Evolutionary conservation across 2,888 invertebrate genomes (phyloP).

Genomic region (Drosophila limbata): DNA sequence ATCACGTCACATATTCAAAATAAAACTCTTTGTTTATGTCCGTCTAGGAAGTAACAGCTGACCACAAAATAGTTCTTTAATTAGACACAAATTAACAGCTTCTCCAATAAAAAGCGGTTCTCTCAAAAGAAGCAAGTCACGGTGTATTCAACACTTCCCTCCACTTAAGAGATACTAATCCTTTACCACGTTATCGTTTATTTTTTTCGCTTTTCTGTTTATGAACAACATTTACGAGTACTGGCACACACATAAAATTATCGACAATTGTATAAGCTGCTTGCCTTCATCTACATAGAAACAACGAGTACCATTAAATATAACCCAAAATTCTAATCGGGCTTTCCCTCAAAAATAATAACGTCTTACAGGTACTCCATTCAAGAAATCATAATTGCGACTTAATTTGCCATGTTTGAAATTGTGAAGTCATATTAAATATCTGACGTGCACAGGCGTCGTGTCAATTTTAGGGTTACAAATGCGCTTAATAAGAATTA

Average conservation of each 20-base stretch:
- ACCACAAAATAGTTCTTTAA: constrained; percentile 67
- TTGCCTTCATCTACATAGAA: constrained; percentile 25
- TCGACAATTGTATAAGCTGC: constrained; percentile 37
- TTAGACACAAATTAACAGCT: constrained; percentile 74
- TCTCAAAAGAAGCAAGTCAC: constrained; percentile 60
- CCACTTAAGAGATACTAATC: constrained; percentile 56
- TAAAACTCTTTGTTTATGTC: constrained; percentile 37
- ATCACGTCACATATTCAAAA: constrained; percentile 45
- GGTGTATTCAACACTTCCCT: constrained; percentile 29
- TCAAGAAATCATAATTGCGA: constrained; percentile 2
- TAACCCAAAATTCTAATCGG: neutral
- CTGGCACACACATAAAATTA: constrained; percentile 13
- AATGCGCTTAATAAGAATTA: neutral
- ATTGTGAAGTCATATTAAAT: neutral
- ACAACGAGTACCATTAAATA: constrained; percentile 8
- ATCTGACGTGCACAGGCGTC: too few relatives aligned
- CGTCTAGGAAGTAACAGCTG: constrained; percentile 64
- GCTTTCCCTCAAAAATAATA: constrained; percentile 4
- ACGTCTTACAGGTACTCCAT: neutral
- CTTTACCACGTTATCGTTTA: constrained; percentile 57
- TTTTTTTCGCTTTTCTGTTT: constrained; percentile 29
- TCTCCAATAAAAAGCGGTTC: constrained; percentile 61
- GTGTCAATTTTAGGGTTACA: neutral
- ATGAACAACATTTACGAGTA: constrained; percentile 13
- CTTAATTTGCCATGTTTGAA: constrained; percentile 2